Base-by-base conservation (phyloP, 2,888 invertebrate species). In the Apamea epomidion region DNA sequence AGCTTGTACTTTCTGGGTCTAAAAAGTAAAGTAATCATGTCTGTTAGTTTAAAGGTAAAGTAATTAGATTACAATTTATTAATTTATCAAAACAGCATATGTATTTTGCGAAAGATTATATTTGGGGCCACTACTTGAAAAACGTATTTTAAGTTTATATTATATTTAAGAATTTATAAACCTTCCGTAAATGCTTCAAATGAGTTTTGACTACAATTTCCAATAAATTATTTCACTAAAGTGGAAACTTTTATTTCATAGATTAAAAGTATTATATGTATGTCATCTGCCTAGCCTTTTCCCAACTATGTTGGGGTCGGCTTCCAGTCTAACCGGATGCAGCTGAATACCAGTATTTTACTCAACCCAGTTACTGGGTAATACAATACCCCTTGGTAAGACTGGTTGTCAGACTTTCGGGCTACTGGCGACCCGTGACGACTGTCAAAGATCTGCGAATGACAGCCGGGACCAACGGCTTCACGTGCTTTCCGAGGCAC, bases 1-100 rank as follows among this genome's bases (percentile, higher is more conserved):
- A 99, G 95, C 87, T 98, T 96, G 93, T 99, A 99, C 67, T 98
- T 97, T 91, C 98, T 98, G 0, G 99, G 99, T 3, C 99, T 98
- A 94, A 45, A 97, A 96, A 86, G 29, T n/a, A 81, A 60, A 75
- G 18, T 75, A 25, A 76, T 60, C 0, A 48, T 48, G 58, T 62
- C 74, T 48, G 60, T 74, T 74, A 45, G 12, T 21, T 48, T 45
- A 18, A 14, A 45, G 14, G 5, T 32, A 25, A 29, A 45, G 8
- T 10, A 25, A 6, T 54, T 42, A 51, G 10, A 42, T 71, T 29
- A 71, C 2, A 70, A 51, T 32, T 1, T 7, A 18, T 21, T 10
- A n/a, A 68, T 68, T 45, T 18, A 48, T 6, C n/a, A 42, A 32
- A 45, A 45, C 10, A 45, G 12, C 12, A 14, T 12, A n/a, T n/a